phyloP scores from a whole-genome alignment of 1,140 invertebrate genomes.

The Drosophila teissieri region DNA sequence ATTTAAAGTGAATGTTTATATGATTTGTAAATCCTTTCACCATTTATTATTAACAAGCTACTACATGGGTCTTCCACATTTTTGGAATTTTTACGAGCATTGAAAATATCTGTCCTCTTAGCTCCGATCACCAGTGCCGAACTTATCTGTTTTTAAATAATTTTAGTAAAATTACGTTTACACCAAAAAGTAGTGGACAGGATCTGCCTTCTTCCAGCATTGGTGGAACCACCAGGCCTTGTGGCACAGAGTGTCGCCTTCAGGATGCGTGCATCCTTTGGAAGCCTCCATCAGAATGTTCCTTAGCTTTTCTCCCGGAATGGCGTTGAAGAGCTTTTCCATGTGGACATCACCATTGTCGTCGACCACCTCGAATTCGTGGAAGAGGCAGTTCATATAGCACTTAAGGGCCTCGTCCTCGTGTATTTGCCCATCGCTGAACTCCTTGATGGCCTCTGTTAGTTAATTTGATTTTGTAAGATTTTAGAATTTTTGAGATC shows the following conservation, averaged over 20 bases:
- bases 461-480: too few relatives aligned
- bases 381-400: conserved; percentile 80
- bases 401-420: conserved; percentile 73
- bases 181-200: conserved; percentile 60
- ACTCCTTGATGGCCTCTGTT: conserved; percentile 75
- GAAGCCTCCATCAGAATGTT: conserved; percentile 61
- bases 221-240: conserved; percentile 81
- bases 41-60: neutral
- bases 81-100: neutral
- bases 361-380: conserved; percentile 73
- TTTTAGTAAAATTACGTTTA: neutral
- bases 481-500: neutral
- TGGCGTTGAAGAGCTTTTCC: conserved; percentile 56
- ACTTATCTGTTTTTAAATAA: neutral
- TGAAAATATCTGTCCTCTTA: neutral
- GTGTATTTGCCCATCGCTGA: conserved; percentile 72
- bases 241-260: conserved; percentile 76
- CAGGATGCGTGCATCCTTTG: conserved; percentile 63
- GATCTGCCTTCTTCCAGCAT: conserved; percentile 82
- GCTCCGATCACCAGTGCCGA: neutral
- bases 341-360: conserved; percentile 76
- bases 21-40: neutral
- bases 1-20: neutral
- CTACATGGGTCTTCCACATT: too few relatives aligned
- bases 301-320: conserved; percentile 55